Evolutionary conservation across 2,888 invertebrate genomes (phyloP).

Genomic region (Amblyteles armatorius): DNA sequence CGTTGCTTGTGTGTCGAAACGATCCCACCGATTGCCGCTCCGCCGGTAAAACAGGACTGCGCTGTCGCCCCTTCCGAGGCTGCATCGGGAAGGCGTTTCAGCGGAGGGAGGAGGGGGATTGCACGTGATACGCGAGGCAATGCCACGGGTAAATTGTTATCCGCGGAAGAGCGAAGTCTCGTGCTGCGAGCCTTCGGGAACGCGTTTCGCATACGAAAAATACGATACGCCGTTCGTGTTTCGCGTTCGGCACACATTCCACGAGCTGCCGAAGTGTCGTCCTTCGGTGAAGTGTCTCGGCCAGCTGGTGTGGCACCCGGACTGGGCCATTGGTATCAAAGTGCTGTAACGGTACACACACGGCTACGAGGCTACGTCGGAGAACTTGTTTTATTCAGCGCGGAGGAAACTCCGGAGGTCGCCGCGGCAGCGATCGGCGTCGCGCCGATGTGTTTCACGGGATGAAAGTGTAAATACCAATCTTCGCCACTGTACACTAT

Average conservation of each 20-base stretch:
- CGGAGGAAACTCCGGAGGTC: not conserved
- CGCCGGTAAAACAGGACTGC: not conserved
- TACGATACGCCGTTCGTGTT: conserved; percentile 46
- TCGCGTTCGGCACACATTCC: conserved; percentile 29
- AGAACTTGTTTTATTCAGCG: conserved; percentile 63
- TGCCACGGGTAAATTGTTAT: conserved; percentile 60
- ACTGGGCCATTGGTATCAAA: conserved; percentile 47
- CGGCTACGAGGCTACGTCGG: conserved; percentile 33
- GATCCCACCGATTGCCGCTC: not conserved
- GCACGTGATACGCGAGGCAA: conserved; percentile 67
- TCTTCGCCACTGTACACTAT: not conserved
- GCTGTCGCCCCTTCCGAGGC: not conserved
- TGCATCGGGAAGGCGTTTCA: not conserved
- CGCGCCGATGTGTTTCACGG: not conserved
- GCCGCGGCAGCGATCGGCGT: conserved; percentile 7
- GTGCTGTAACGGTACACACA: conserved; percentile 54
- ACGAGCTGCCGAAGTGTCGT: conserved; percentile 43
- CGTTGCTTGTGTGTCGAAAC: conserved; percentile 3
- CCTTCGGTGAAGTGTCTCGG: conserved; percentile 46
- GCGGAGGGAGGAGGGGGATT: not conserved
- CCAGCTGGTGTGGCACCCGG: conserved; percentile 34
- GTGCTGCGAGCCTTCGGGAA: not conserved
- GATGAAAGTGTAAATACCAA: not conserved
- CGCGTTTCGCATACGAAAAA: conserved; percentile 57
- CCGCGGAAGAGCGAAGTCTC: conserved; percentile 52